Evolutionary conservation across 2,888 invertebrate species (phyloP).

Genomic region (Tipula lateralis): DNA sequence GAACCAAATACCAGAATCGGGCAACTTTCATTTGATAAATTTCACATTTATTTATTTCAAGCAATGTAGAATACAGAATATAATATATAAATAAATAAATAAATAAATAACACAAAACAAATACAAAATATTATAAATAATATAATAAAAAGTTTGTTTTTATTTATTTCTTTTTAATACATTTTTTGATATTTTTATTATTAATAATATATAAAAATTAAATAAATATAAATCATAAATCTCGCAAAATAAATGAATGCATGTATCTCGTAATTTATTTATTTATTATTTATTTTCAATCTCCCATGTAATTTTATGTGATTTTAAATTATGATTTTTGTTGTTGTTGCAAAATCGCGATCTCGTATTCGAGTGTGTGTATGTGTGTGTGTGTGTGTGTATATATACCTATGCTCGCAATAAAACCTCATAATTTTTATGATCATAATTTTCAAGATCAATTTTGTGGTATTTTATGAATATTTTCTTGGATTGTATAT

Average conservation of each 20-base stretch:
- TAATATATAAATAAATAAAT: neutral
- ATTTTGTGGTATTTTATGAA: conserved; percentile 1
- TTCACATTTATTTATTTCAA: neutral
- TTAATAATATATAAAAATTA: conserved; percentile 6
- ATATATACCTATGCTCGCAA: neutral
- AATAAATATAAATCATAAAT: conserved; percentile 19
- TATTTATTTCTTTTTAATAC: neutral
- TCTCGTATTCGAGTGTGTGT: neutral
- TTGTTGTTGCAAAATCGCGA: neutral
- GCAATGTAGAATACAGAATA: neutral
- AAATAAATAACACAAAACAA: neutral
- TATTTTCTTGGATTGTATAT: neutral
- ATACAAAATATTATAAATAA: neutral
- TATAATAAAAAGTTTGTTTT: neutral
- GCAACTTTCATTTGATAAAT: neutral
- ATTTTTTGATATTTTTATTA: conserved; percentile 24
- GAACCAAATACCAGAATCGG: neutral
- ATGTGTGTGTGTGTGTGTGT: neutral
- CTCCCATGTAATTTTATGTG: neutral
- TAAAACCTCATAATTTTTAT: neutral
- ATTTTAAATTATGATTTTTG: neutral
- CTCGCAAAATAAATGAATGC: neutral
- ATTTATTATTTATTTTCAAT: conserved; percentile 19
- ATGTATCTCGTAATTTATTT: neutral
- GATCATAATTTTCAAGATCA: conserved; percentile 24